Conservation (phyloP, 1,140 invertebrate genomes). For the Portunus trituberculatus region DNA sequence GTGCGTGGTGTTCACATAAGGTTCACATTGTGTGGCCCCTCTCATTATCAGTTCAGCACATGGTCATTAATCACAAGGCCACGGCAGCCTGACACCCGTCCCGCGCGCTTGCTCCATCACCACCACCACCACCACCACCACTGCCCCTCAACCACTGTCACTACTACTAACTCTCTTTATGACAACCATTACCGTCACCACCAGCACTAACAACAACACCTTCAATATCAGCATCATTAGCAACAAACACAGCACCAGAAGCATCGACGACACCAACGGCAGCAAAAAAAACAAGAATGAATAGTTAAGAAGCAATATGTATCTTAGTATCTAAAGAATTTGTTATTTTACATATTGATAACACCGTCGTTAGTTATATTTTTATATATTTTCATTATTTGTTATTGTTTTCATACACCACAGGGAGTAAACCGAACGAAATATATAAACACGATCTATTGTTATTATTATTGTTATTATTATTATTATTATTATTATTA, state of each 20-base stretch:
- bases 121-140: neutral
- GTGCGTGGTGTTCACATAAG: neutral
- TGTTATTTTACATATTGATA: no score
- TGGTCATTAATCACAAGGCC: neutral
- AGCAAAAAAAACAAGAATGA: no score
- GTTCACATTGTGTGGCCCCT: neutral
- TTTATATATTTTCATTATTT: no score
- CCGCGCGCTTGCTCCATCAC: neutral
- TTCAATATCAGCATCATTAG: neutral
- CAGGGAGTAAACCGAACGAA: no score
- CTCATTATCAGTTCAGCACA: constrained; percentile 13
- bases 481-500: no score
- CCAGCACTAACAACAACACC: neutral
- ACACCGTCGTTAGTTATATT: no score
- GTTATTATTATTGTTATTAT: no score
- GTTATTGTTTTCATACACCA: no score
- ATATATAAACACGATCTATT: no score
- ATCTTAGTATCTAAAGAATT: no score
- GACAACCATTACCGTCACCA: neutral
- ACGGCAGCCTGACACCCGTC: neutral
- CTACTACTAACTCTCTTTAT: neutral
- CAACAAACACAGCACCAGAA: neutral
- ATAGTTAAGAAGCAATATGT: no score
- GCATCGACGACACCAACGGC: neutral
- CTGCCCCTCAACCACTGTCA: neutral